Conservation (phyloP, 2,113 vertebrate species). For the Tachysurus fulvidraco region DNA sequence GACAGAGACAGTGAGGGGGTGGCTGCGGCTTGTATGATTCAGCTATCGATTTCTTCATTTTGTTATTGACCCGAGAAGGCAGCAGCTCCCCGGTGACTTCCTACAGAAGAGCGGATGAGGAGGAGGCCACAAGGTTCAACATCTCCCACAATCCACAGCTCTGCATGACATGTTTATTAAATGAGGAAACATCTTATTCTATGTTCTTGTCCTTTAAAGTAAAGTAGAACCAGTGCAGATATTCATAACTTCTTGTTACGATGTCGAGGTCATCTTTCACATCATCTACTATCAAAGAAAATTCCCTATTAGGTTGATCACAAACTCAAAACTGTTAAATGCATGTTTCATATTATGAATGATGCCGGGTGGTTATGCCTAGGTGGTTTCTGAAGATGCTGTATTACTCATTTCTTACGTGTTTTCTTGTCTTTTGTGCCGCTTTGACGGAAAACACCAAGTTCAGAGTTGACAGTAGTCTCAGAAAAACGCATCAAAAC, state of each 20-base stretch:
- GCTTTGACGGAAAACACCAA: background rate
- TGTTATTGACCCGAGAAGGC: constrained; percentile 41
- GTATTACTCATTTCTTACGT: background rate
- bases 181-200: background rate
- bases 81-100: constrained; percentile 22
- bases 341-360: background rate
- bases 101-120: constrained; percentile 13
- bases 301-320: background rate
- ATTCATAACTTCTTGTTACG: background rate
- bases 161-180: background rate
- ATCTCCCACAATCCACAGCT: constrained; percentile 5
- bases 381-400: background rate
- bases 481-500: background rate
- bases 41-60: constrained; percentile 53
- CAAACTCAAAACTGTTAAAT: background rate
- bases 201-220: background rate
- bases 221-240: background rate
- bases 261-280: background rate
- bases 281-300: background rate
- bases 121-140: constrained; percentile 22
- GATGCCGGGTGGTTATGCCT: background rate
- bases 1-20: constrained; percentile 7
- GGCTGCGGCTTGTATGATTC: constrained; percentile 38
- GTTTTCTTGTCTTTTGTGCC: background rate
- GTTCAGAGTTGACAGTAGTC: background rate